Evolutionary conservation across 2,888 invertebrate species (phyloP), one percentile per base, ranked within the genome.

Genomic region (Ochropleura leucogaster): DNA sequence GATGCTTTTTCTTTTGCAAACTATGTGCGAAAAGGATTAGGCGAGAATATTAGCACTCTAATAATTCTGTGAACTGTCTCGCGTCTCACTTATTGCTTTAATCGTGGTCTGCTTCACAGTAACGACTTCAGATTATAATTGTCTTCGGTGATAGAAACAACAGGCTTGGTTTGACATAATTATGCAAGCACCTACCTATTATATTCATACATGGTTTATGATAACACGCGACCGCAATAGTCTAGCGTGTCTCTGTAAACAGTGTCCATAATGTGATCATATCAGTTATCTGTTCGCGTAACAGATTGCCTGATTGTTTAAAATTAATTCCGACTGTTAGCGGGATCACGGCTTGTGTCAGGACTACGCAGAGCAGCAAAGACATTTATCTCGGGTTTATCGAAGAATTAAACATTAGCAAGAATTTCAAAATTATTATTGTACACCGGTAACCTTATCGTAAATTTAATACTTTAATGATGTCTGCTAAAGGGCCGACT

Each of bases 401-500:
- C 64, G 42, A 78, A 73, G 83, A 82, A 83, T 84, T 74, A 74
- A 85, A 85, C 80, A 84, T 87, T 80, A 82, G 87, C 85, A 85
- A 86, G 85, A 86, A 87, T 87, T 87, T 84, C 86, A 78, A 87
- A 90, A 89, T 90, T 89, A 92, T 91, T 90, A 88, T 85, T 88
- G 88, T 89, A 87, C 89, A 87, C 82, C 88, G 88, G 88, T 91
- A 90, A 89, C 90, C 89, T 93, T 93, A 95, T 94, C 94, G 92
- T 95, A 94, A 95, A 95, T 93, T 94, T 93, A 95, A 96, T 95
- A 95, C 95, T 95, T 94, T 95, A 95, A 95, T 94, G 94, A 95
- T 91, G 93, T 90, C 92, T 90, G 90, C 90, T 82, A 91, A 92
- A 93, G 92, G 90, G 81, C 92, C 92, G 91, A 89, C 90, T 92